phyloP scores from a whole-genome alignment of 2,113 vertebrate genomes.

The Uria lomvia region DNA sequence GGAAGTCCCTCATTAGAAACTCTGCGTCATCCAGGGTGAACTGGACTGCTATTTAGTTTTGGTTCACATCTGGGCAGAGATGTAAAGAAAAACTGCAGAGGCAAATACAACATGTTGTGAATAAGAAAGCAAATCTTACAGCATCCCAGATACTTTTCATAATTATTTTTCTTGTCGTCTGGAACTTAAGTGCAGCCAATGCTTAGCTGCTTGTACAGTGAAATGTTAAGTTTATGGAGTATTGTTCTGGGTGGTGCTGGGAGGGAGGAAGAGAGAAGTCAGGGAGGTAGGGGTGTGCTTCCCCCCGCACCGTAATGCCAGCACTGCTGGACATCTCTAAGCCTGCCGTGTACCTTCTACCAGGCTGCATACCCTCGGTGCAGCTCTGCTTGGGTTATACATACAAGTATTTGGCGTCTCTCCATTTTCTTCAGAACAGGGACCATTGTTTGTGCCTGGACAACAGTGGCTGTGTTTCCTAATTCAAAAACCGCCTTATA shows the following conservation, averaged over 20 bases:
- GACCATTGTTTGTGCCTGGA: slow-evolving; percentile 15
- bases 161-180: background rate
- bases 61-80: slow-evolving; percentile 17
- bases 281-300: background rate
- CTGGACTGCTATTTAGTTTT: slow-evolving; percentile 50
- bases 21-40: slow-evolving; percentile 54
- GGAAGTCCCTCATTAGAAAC: slow-evolving; percentile 72
- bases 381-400: background rate
- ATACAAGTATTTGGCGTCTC: background rate
- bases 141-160: background rate
- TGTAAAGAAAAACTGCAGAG: background rate
- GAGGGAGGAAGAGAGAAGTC: background rate
- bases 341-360: background rate
- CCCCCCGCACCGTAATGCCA: background rate
- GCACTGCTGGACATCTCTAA: background rate
- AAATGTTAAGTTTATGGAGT: accelerated
- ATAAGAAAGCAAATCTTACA: slow-evolving; percentile 11
- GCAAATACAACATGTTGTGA: background rate
- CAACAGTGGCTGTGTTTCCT: slow-evolving; percentile 33
- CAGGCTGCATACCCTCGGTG: background rate
- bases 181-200: background rate
- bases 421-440: background rate
- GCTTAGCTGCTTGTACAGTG: background rate
- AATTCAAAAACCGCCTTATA: background rate
- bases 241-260: background rate